These are phyloP conservation scores for Oreochromis mossambicus DNA, from an alignment of 2,797 vertebrate species.

Conservation along the genomic window DNA sequence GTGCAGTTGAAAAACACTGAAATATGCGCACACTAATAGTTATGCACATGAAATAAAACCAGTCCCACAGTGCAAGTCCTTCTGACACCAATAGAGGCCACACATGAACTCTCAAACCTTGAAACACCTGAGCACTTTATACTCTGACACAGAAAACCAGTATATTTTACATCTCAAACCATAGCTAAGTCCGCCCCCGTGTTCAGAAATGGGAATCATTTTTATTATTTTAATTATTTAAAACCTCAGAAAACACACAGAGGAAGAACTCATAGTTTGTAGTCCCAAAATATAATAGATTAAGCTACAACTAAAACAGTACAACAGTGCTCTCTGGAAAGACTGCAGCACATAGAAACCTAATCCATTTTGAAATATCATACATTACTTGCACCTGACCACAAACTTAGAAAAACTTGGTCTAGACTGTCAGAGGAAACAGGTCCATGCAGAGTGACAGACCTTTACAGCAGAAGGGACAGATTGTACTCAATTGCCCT, in stretches of 20 bases:
- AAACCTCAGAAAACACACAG: background rate
- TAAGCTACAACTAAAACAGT: background rate
- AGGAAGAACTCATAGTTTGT: background rate
- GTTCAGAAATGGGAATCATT: background rate
- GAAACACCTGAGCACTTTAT: slow-evolving; percentile 6
- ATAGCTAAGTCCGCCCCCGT: background rate
- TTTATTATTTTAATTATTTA: background rate
- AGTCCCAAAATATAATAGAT: background rate
- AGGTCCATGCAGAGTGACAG: background rate
- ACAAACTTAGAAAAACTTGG: background rate
- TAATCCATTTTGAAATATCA: background rate
- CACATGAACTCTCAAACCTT: slow-evolving; percentile 22
- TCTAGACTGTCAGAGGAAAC: background rate
- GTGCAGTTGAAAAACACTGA: slow-evolving; percentile 14
- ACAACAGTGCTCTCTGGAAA: background rate
- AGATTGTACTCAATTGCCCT: background rate
- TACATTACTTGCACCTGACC: background rate
- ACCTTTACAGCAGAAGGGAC: background rate
- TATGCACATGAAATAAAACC: background rate
- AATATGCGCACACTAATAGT: slow-evolving; percentile 2
- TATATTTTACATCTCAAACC: background rate
- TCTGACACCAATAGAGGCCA: slow-evolving; percentile 9
- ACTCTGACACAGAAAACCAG: background rate
- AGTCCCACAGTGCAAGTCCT: background rate
- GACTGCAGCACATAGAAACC: background rate